Evolutionary conservation across 1,140 invertebrate species (phyloP).

Genomic region (Conopomorpha cramerella): DNA sequence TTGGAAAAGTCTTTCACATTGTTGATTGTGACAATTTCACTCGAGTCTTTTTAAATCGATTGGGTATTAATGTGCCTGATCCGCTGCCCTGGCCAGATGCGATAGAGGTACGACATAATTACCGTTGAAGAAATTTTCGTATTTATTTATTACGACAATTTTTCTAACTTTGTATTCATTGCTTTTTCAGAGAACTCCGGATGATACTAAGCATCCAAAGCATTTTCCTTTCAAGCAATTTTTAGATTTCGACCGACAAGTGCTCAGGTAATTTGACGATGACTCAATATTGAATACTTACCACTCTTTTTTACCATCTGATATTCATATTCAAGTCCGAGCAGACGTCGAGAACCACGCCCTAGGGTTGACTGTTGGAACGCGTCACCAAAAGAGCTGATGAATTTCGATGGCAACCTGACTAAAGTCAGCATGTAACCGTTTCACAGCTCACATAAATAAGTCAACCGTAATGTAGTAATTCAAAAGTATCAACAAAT

Average conservation of each 20-base stretch:
- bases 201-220: slow-evolving; percentile 19
- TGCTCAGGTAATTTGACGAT: slow-evolving; percentile 61
- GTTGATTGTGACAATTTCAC: slow-evolving; percentile 87
- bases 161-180: slow-evolving; percentile 3
- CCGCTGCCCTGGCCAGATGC: slow-evolving; percentile 62
- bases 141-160: slow-evolving; percentile 6
- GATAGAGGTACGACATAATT: slow-evolving; percentile 22
- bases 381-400: too few species aligned
- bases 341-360: too few species aligned
- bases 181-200: slow-evolving; percentile 23
- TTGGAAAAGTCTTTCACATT: slow-evolving; percentile 77
- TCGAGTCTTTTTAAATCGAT: slow-evolving; percentile 77
- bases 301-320: too few species aligned
- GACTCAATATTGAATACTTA: not conserved
- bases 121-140: slow-evolving; percentile 2
- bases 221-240: slow-evolving; percentile 69
- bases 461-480: too few species aligned
- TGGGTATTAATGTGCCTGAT: slow-evolving; percentile 81
- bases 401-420: too few species aligned
- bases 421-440: too few species aligned
- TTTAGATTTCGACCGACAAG: slow-evolving; percentile 74
- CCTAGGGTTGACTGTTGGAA: too few species aligned
- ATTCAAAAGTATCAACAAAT: too few species aligned
- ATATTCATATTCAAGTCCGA: too few species aligned
- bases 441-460: too few species aligned